Conservation (phyloP, 2,113 vertebrate genomes). For the Cettia cetti region DNA sequence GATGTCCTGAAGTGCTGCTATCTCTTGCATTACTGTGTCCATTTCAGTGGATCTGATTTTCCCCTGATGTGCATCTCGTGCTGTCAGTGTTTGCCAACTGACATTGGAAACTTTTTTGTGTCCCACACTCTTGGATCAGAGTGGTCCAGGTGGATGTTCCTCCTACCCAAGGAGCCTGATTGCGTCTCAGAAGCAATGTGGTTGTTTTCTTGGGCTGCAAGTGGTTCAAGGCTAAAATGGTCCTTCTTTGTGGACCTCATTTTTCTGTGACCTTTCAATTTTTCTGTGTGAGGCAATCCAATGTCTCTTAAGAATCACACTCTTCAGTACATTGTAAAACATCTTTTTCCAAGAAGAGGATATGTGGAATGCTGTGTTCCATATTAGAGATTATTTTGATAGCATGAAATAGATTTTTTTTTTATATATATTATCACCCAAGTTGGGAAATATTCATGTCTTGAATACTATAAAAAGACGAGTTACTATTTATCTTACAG, state of each 20-base stretch:
- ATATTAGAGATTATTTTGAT: neutral
- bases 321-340: neutral
- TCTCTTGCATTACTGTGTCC: neutral
- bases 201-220: neutral
- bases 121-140: neutral
- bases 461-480: neutral
- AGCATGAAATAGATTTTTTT: neutral
- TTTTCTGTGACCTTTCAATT: neutral
- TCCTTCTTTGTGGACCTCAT: neutral
- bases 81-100: neutral
- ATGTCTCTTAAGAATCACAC: neutral
- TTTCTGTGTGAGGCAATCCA: neutral
- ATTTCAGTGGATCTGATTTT: neutral
- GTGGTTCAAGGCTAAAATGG: neutral
- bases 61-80: fast-evolving
- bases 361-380: neutral
- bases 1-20: neutral
- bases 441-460: neutral
- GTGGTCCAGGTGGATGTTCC: neutral
- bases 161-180: neutral
- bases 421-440: neutral
- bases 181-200: fast-evolving
- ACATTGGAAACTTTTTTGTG: neutral
- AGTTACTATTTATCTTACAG: neutral
- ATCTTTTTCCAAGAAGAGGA: neutral